Evolutionary conservation across 2,888 invertebrate species (phyloP).

Genomic region (Ochropleura leucogaster): DNA sequence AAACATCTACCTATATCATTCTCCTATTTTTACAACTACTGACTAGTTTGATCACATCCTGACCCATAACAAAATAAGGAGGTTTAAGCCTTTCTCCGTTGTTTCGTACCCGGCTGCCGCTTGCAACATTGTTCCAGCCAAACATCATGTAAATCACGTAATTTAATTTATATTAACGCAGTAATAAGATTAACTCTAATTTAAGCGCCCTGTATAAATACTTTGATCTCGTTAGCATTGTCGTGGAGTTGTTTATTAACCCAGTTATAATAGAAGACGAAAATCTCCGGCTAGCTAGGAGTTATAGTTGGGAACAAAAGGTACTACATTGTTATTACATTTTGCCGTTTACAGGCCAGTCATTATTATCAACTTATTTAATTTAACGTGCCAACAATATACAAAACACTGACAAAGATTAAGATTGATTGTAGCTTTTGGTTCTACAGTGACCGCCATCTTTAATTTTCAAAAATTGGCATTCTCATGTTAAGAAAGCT

Average conservation of each 20-base stretch:
- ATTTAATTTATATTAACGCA: constrained; percentile 77
- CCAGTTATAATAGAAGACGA: constrained; percentile 65
- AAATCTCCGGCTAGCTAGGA: constrained; percentile 48
- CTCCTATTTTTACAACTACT: not conserved
- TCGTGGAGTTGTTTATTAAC: constrained; percentile 68
- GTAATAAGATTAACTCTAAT: constrained; percentile 78
- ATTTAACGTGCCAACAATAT: not conserved
- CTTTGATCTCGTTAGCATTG: constrained; percentile 79
- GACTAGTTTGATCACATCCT: constrained; percentile 7
- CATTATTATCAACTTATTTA: not conserved
- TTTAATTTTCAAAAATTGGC: not conserved
- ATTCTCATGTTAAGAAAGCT: not conserved
- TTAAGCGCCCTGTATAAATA: constrained; percentile 80
- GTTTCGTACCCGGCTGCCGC: constrained; percentile 50
- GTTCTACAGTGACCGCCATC: not conserved
- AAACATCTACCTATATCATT: not conserved
- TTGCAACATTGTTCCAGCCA: constrained; percentile 64
- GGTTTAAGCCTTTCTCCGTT: constrained; percentile 28
- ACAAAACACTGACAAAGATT: not conserved
- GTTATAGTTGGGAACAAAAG: constrained; percentile 57
- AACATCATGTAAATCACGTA: constrained; percentile 69
- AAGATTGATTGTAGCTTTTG: not conserved
- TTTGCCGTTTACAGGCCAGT: constrained; percentile 14
- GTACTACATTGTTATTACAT: constrained; percentile 46
- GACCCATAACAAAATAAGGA: constrained; percentile 31